A percentile compares a stretch with the other conserved stretches of the same genome.
These are phyloP conservation scores for Paramacrobiotus metropolitanus DNA, from an alignment of 1,140 invertebrate species.

Conservation along the genomic window DNA sequence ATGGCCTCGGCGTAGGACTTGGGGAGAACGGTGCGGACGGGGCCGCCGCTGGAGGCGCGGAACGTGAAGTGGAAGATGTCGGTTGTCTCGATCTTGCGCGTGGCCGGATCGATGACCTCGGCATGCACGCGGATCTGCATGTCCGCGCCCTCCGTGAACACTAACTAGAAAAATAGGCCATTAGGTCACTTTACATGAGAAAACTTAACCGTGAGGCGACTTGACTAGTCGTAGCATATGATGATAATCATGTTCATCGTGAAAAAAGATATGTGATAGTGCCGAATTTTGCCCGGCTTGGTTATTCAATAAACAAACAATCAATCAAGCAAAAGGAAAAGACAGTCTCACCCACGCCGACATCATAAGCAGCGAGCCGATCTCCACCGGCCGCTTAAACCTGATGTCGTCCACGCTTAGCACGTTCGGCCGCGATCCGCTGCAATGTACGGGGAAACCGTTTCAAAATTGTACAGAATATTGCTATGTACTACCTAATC, in stretches of 20 bases:
- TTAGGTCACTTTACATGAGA: no score
- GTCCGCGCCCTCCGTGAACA: slow-evolving; percentile 36
- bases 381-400: slow-evolving; percentile 42
- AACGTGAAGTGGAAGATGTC: slow-evolving; percentile 57
- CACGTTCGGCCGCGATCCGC: slow-evolving; percentile 32
- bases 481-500: no score
- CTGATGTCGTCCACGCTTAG: slow-evolving; percentile 43
- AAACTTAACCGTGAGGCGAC: no score
- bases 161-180: no score
- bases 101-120: slow-evolving; percentile 36
- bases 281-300: no score
- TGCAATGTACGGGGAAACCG: slow-evolving; percentile 20
- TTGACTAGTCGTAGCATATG: no score
- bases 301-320: no score
- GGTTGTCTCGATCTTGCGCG: slow-evolving; percentile 33
- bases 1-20: slow-evolving; percentile 45
- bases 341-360: slow-evolving; percentile 33
- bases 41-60: slow-evolving; percentile 23
- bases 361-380: slow-evolving; percentile 45
- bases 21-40: slow-evolving; percentile 34
- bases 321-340: no score
- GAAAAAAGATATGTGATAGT: no score
- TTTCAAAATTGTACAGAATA: no score
- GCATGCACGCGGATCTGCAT: slow-evolving; percentile 40
- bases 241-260: no score